Evolutionary conservation across 2,888 invertebrate genomes (phyloP).

Genomic region (Nineta flava): DNA sequence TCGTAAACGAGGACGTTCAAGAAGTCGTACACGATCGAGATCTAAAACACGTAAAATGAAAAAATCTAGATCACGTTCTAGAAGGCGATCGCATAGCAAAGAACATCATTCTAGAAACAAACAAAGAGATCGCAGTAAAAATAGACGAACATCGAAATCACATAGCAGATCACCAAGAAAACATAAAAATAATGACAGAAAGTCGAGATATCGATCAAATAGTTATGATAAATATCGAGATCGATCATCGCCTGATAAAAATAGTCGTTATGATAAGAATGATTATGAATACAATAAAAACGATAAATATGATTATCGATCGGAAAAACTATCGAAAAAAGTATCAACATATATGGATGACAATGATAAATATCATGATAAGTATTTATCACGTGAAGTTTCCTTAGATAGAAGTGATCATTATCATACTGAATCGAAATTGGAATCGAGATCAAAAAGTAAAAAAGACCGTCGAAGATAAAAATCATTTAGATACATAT

Average conservation of each 20-base stretch:
- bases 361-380: neutral
- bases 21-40: slow-evolving; percentile 2
- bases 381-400: neutral
- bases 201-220: slow-evolving; percentile 1
- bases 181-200: slow-evolving; percentile 21
- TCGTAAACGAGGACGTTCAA: slow-evolving; percentile 10
- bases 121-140: neutral
- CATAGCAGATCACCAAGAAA: slow-evolving; percentile 19
- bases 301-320: slow-evolving; percentile 1
- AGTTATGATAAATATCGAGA: slow-evolving; percentile 3
- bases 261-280: neutral
- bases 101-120: neutral
- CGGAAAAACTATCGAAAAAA: neutral
- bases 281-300: neutral
- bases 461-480: slow-evolving; percentile 1
- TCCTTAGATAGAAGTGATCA: neutral
- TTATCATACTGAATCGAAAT: neutral
- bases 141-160: neutral
- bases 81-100: slow-evolving; percentile 21
- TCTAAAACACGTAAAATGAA: neutral
- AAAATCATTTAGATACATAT: neutral
- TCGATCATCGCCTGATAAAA: neutral
- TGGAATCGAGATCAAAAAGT: neutral
- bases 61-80: slow-evolving; percentile 19
- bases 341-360: neutral